Evolutionary conservation across 2,113 vertebrate genomes (phyloP), one percentile per base, ranked within the genome.

Genomic region (Dermatemys mawii): DNA sequence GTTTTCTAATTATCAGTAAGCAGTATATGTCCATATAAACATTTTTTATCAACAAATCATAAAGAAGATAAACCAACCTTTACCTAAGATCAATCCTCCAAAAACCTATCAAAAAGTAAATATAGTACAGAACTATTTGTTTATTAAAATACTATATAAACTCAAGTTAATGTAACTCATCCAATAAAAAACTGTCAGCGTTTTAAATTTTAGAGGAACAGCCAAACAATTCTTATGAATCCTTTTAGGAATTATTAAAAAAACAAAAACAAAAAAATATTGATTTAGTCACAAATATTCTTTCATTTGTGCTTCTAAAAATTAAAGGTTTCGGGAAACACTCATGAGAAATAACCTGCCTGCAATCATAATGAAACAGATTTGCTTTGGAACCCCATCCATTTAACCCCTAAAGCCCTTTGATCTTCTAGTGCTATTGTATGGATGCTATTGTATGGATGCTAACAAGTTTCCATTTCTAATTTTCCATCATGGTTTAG

Each of bases 321-420:
- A 87, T 81, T 90, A 90, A 5, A 89, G 94, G 76, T 93, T 91
- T 70, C 91, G 87, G 70, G 12, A 93, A 93, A 87, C 63, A 70
- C 54, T 91, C 88, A 91, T 91, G 79, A 89, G 89, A 92, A 94
- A 38, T 90, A 88, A 94, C 54, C 14, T 91, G 29, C 4, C 80
- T 93, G 44, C 94, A 84, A 94, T 92, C 44, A 87, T 35, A 93
- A 57, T 82, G 91, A 95, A 83, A 87, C 86, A 93, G 26, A 83
- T 26, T 75, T 35, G 6, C 13, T 94, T 96, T 94, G 88, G n/a
- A 90, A 92, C 17, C 5, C 90, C 11, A n/a, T 81, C 67, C 48
- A 94, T 91, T 95, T 96, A 96, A 94, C 91, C 84, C 88, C 91
- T 90, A 87, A 67, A 90, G 32, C 78, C 91, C 76, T 94, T 96